Base-by-base conservation (phyloP, 2,888 invertebrate genomes). In the Alloplasta piceator region DNA sequence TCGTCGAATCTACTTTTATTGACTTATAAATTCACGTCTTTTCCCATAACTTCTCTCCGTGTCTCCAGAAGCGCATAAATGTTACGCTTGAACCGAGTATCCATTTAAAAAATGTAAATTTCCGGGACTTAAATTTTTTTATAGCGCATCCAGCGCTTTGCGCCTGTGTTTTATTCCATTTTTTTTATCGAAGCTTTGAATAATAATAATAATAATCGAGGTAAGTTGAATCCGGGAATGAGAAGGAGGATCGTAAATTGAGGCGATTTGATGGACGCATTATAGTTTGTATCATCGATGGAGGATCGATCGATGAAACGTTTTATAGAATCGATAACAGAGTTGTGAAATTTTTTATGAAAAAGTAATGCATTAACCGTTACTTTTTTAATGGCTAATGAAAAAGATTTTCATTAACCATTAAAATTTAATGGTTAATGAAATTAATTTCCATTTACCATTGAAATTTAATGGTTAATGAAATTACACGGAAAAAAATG, bases 61-160 rank as follows among this genome's bases (percentile, higher is more conserved):
- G 2, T 9, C 12, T 4, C 10, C 36, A 26, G 36, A 36, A 3
- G 10, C 41, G 12, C 52, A 73, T 55, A 64, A 64, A 64, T 52
- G 12, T 48, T 58, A 16, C 41, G 56, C 39, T 5, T 36, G 36
- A 10, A 12, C 50, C 38, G 58, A 67, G 67, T 38, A 74, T 60
- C 52, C 75, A 46, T 76, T 56, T 36, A 58, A 75, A 60, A 68
- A 68, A 61, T 68, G 61, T 50, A 61, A 75, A 67, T 61, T 38
- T 50, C 6, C 58, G n/a, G 5, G 56, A 50, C 39, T 26, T 12
- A 12, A 61, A 43, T 12, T 61, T 67, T 67, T 75, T 48, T 48
- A 5, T 46, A 46, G n/a, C 9, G n/a, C 26, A 26, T 26, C 26
- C 26, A 3, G 26, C 1, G 26, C 26, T 26, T 26, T 26, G 1